These are phyloP conservation scores for Micrastur ruficollis DNA, from an alignment of 2,797 vertebrate genomes.

Conservation along the genomic window DNA sequence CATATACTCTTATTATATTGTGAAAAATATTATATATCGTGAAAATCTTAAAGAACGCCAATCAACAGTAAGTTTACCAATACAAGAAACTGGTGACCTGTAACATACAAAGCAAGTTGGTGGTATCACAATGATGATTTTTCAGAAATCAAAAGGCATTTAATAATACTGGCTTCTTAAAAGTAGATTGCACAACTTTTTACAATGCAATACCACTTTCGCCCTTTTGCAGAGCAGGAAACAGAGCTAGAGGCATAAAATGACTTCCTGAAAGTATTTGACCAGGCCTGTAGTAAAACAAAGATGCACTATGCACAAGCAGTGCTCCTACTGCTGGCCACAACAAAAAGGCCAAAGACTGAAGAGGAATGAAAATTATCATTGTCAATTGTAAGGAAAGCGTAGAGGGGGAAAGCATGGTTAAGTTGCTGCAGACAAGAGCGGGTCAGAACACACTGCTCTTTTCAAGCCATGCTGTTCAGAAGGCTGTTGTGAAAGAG, in stretches of 20 bases:
- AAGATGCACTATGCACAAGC: neutral
- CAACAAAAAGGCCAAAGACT: neutral
- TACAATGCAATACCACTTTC: neutral
- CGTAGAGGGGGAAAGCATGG: neutral
- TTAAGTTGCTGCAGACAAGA: neutral
- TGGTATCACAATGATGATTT: neutral
- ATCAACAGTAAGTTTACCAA: neutral
- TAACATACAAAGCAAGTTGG: neutral
- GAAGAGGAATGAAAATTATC: neutral
- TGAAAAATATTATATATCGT: neutral
- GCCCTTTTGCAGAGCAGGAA: neutral
- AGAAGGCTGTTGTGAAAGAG: neutral
- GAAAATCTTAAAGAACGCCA: neutral
- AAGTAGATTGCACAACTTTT: neutral
- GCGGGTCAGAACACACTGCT: neutral
- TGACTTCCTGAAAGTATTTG: neutral
- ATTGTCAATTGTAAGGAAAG: neutral
- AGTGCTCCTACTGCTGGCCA: neutral
- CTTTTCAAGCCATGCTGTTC: neutral
- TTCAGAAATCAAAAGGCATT: neutral
- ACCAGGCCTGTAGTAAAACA: neutral
- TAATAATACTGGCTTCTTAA: neutral
- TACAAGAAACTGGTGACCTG: neutral
- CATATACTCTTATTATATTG: neutral
- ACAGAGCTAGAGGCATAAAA: neutral